Evolutionary conservation across 2,888 invertebrate species (phyloP).

Genomic region (Mesorhabditis belari): DNA sequence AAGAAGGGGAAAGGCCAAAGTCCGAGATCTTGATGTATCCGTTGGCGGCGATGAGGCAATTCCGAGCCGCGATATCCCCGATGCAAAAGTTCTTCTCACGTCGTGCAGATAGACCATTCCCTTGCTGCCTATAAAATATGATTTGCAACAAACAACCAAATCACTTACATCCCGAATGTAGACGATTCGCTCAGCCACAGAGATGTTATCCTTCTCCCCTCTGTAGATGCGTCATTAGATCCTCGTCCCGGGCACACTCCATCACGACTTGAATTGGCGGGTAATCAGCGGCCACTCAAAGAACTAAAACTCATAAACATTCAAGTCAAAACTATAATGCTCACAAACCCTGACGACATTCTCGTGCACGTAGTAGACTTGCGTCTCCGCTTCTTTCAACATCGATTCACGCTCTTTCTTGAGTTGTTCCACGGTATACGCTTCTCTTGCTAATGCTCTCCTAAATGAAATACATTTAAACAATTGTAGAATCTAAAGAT

Average conservation of each 20-base stretch:
- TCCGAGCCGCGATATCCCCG: constrained; percentile 75
- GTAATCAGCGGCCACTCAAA: constrained; percentile 93
- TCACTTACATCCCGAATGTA: constrained; percentile 14
- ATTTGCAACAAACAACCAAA: not conserved
- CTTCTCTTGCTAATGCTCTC: too few relatives aligned
- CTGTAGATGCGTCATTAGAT: constrained; percentile 20
- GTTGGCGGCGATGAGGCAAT: constrained; percentile 62
- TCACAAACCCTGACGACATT: not conserved
- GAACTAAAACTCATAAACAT: constrained; percentile 62
- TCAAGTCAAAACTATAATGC: too few relatives aligned
- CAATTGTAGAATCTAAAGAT: not conserved
- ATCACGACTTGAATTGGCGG: constrained; percentile 97
- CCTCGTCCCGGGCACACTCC: constrained; percentile 70
- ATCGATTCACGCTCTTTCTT: not conserved
- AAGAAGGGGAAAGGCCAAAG: constrained; percentile 22
- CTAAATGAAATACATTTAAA: not conserved
- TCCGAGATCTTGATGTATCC: constrained; percentile 23
- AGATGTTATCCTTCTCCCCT: constrained; percentile 7
- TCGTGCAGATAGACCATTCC: constrained; percentile 74
- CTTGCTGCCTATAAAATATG: constrained; percentile 59
- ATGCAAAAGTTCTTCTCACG: constrained; percentile 77
- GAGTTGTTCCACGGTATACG: too few relatives aligned
- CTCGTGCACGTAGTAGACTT: not conserved
- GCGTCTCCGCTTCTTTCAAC: not conserved
- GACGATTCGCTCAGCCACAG: constrained; percentile 10